Evolutionary conservation across 2,888 invertebrate genomes (phyloP).

Genomic region (Teleiodes luculella): DNA sequence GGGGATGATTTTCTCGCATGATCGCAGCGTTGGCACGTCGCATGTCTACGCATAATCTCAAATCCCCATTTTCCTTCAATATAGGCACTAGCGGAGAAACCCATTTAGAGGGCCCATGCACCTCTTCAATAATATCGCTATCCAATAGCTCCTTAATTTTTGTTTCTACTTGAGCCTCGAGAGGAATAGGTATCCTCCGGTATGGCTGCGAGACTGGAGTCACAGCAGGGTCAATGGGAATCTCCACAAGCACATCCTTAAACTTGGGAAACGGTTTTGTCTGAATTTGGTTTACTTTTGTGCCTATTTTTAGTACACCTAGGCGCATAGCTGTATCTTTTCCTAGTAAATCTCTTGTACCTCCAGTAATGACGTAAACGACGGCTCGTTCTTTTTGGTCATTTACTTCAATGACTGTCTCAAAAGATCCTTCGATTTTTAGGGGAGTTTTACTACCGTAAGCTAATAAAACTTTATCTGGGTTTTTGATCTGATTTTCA

Average conservation of each 20-base stretch:
- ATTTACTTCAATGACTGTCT: constrained; percentile 4
- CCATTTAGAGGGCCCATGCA: constrained; percentile 20
- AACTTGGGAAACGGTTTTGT: constrained; percentile 16
- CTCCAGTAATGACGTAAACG: not conserved
- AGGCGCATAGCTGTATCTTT: constrained; percentile 4
- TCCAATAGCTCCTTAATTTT: constrained; percentile 22
- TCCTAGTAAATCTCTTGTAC: not conserved
- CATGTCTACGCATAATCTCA: constrained; percentile 2
- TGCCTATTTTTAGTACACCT: constrained; percentile 9
- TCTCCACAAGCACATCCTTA: constrained; percentile 16
- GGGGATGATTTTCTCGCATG: constrained; percentile 24
- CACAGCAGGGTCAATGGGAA: constrained; percentile 15
- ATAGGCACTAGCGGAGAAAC: constrained; percentile 24
- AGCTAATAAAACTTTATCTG: constrained; percentile 15
- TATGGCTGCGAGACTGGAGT: constrained; percentile 19
- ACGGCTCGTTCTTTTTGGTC: not conserved
- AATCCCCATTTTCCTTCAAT: constrained; percentile 17
- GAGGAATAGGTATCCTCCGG: constrained; percentile 14
- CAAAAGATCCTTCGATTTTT: constrained; percentile 12
- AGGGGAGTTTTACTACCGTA: constrained; percentile 19
- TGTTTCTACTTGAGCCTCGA: constrained; percentile 21
- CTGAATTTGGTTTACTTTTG: not conserved
- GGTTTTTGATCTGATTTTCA: constrained; percentile 10
- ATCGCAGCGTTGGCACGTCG: constrained; percentile 17
- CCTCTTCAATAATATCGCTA: constrained; percentile 24